Evolutionary conservation across 2,888 invertebrate genomes (phyloP).

Genomic region (Syrista parreyssii): DNA sequence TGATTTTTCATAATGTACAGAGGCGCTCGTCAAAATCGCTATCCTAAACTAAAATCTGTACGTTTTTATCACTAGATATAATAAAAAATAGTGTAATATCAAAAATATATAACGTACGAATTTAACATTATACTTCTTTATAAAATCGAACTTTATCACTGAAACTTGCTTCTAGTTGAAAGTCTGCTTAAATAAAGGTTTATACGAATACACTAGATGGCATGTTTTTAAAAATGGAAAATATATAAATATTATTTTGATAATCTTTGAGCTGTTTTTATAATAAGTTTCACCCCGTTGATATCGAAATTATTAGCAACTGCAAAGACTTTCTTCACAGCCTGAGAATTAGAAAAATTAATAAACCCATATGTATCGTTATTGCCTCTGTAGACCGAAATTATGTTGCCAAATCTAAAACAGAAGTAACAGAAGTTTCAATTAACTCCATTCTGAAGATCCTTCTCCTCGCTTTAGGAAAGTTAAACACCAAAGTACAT

Average conservation of each 20-base stretch:
- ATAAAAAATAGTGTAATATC: neutral
- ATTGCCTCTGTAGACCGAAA: neutral
- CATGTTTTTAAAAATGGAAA: neutral
- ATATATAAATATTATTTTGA: neutral
- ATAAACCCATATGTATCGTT: neutral
- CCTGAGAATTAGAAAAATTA: neutral
- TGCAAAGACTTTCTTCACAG: neutral
- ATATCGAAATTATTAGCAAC: neutral
- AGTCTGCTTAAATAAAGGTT: neutral
- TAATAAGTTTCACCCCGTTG: neutral
- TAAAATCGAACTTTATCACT: neutral
- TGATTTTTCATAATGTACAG: neutral
- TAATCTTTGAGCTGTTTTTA: neutral
- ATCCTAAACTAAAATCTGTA: neutral
- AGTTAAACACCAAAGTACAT: neutral
- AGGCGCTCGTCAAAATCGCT: neutral
- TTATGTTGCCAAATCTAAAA: constrained; percentile 1
- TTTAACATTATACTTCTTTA: neutral
- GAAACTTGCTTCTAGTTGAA: neutral
- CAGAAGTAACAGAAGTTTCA: neutral
- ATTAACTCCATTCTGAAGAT: neutral
- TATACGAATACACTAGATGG: neutral
- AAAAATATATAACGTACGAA: neutral
- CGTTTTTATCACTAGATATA: neutral
- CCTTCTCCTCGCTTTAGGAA: neutral